Evolutionary conservation across 1,140 invertebrate genomes (phyloP).

Genomic region (Stegodyphus mimosarum): DNA sequence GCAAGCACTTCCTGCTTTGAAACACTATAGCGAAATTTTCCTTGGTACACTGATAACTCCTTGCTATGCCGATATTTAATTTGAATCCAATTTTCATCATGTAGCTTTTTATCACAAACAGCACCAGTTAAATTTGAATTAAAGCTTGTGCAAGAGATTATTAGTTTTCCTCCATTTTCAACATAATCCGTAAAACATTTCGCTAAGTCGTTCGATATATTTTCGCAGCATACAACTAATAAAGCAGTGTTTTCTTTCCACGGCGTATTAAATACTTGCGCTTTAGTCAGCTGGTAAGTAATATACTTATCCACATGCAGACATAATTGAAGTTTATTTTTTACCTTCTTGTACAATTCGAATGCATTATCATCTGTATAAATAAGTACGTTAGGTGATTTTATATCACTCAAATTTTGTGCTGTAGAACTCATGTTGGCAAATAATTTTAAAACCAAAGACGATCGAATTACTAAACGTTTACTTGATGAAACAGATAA

Average conservation of each 20-base stretch:
- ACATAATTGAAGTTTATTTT: constrained; percentile 4
- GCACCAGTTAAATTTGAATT: not conserved
- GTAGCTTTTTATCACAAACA: not conserved
- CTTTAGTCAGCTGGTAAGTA: constrained; percentile 14
- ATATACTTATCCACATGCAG: constrained; percentile 27
- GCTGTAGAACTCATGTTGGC: too few relatives aligned
- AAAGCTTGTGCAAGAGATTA: constrained; percentile 16
- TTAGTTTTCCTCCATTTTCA: constrained; percentile 14
- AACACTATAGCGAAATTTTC: not conserved
- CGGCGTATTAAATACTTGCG: not conserved
- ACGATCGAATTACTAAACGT: too few relatives aligned
- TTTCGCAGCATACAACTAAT: not conserved
- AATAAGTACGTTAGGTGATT: too few relatives aligned
- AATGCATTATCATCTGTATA: too few relatives aligned
- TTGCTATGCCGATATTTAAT: not conserved
- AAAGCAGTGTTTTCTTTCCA: constrained; percentile 34
- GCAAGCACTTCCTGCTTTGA: not conserved
- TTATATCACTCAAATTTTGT: too few relatives aligned
- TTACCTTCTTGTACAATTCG: too few relatives aligned
- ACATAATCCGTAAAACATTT: constrained; percentile 6
- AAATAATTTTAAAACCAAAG: too few relatives aligned
- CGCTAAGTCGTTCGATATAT: not conserved
- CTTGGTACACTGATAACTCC: not conserved
- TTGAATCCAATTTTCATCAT: not conserved
- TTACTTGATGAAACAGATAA: too few relatives aligned